These are phyloP conservation scores for Brachycybe producta DNA, from an alignment of 2,888 invertebrate species.

Conservation along the genomic window DNA sequence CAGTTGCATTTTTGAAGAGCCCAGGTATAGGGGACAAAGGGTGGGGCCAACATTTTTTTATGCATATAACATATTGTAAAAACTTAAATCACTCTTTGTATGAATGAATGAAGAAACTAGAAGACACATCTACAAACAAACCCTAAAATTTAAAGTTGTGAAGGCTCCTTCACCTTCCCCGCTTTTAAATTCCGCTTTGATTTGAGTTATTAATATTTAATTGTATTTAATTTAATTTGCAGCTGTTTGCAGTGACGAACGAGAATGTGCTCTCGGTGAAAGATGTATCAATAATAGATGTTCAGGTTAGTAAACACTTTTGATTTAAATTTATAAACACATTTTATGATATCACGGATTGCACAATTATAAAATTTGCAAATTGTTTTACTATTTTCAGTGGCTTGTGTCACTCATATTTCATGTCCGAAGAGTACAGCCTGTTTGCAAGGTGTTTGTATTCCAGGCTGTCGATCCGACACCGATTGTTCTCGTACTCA, in stretches of 20 bases:
- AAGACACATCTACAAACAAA: no score
- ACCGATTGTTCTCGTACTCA: slow-evolving; percentile 61
- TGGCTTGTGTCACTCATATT: slow-evolving; percentile 64
- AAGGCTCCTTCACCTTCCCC: no score
- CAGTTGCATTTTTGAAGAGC: no score
- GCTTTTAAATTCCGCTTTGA: no score
- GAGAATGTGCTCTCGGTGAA: slow-evolving; percentile 67
- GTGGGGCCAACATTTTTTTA: no score
- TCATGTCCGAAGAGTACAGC: slow-evolving; percentile 69
- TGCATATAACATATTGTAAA: no score
- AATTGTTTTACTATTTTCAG: slow-evolving; percentile 30
- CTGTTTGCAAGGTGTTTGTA: slow-evolving; percentile 63
- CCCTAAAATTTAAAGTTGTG: no score
- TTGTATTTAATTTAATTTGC: slow-evolving; percentile 16
- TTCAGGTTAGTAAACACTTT: slow-evolving; percentile 19
- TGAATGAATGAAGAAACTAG: no score
- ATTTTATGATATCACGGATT: not conserved
- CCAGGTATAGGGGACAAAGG: no score
- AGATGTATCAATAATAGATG: slow-evolving; percentile 65
- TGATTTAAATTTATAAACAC: not conserved
- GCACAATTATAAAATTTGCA: no score
- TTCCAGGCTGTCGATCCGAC: slow-evolving; percentile 70
- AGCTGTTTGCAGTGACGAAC: slow-evolving; percentile 58
- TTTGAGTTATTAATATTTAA: no score
- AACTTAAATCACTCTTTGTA: no score